Conservation (phyloP, 2,888 invertebrate species). For the Myathropa florea region DNA sequence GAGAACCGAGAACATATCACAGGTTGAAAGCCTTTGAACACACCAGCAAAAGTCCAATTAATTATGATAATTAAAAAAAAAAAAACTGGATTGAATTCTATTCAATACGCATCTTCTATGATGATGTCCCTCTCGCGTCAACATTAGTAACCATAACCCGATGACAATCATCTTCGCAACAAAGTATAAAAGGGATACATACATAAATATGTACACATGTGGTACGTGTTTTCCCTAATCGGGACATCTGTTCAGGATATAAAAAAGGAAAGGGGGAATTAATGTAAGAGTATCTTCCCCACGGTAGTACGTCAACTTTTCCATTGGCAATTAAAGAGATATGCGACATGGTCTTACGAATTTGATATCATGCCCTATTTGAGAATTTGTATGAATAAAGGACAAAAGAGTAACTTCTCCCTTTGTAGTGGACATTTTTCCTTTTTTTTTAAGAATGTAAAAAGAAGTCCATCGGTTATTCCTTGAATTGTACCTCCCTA, state of each 20-base stretch:
- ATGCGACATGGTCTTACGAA: constrained; percentile 12
- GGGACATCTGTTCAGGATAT: constrained; percentile 47
- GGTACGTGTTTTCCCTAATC: constrained; percentile 18
- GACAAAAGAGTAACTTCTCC: neutral
- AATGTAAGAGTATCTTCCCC: constrained; percentile 1
- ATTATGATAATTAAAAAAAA: neutral
- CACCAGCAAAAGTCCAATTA: neutral
- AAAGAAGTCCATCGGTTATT: neutral
- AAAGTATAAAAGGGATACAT: neutral
- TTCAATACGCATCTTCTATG: neutral
- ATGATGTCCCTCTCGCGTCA: too few species aligned
- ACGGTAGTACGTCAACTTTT: neutral
- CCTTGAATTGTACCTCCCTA: neutral
- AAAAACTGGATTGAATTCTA: neutral
- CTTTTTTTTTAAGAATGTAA: neutral
- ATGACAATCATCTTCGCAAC: neutral
- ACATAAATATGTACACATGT: neutral
- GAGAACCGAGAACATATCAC: too few species aligned
- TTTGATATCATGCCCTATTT: neutral
- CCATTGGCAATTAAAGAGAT: constrained; percentile 1
- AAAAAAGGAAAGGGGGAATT: neutral
- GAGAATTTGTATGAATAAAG: neutral
- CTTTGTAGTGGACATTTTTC: neutral
- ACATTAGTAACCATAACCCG: too few species aligned
- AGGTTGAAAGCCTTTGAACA: too few species aligned